Base-by-base conservation (phyloP, 2,888 invertebrate genomes). In the Peribatodes rhomboidaria region DNA sequence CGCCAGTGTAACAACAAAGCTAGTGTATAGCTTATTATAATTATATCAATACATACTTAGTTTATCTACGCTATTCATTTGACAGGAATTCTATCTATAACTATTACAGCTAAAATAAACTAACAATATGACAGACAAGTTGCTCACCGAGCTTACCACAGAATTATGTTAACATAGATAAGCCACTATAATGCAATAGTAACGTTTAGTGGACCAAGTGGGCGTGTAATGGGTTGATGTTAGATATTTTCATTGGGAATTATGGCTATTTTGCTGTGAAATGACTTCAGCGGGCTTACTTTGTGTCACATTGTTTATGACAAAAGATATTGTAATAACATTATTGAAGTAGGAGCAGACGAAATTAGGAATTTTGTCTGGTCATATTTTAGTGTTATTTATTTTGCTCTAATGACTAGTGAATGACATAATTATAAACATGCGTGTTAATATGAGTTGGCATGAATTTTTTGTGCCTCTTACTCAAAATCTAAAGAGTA, bases 231-330 rank as follows among this genome's bases (percentile, higher is more conserved):
- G 73, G 59, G 78, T 74, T 75, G 76, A 82, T 81, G 74, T 70
- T 77, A 74, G 81, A 82, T 86, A 84, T 81, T 83, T 84, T 81
- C 80, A 74, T 77, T 77, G 72, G 68, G 76, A 82, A 74, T 81
- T 80, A 80, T 78, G 66, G 70, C 66, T 74, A 73, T 70, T 74
- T 59, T 71, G 59, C 67, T 70, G 65, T 53, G 54, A 69, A 73
- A 71, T 39, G 41, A 54, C 65, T 59, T 55, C 35, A 35, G 22
- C 42, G 33, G 18, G 47, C 42, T 52, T 37, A 60, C 27, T 52
- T 65, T 65, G 56, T 65, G 59, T 59, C 58, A 55, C 42, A 60
- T 50, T 55, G 60, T 52, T 56, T 61, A 65, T 46, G 46, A 27
- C 20, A 41, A 39, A 16, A 44, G 49, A 35, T 42, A 54, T 49